Conservation (phyloP, 2,797 vertebrate genomes). For the Sebastes iracundus region DNA sequence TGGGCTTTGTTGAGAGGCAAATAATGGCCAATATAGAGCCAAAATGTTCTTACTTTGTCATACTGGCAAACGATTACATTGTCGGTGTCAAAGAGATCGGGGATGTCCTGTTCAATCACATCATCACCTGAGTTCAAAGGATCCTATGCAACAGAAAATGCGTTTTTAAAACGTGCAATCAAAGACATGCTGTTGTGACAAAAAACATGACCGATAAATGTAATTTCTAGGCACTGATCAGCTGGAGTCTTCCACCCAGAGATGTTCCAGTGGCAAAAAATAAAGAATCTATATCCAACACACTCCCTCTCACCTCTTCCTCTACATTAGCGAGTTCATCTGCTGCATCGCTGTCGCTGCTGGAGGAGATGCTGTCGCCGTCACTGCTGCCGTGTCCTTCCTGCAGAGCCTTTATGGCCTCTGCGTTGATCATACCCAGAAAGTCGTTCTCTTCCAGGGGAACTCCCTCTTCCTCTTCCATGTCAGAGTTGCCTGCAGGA, state of each 20-base stretch:
- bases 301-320: constrained; percentile 70
- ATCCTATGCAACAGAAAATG: constrained; percentile 81
- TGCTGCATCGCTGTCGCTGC: constrained; percentile 79
- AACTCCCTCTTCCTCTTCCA: constrained; percentile 75
- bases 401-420: constrained; percentile 88
- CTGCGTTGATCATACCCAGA: constrained; percentile 85
- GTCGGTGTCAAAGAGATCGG: constrained; percentile 96
- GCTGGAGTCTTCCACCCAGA: not conserved
- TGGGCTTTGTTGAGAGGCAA: not conserved
- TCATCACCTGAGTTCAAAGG: constrained; percentile 98
- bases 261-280: not conserved
- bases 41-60: constrained; percentile 88
- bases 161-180: not conserved
- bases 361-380: constrained; percentile 76
- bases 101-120: constrained; percentile 94
- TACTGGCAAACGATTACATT: constrained; percentile 98
- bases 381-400: constrained; percentile 86
- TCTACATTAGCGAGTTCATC: constrained; percentile 82
- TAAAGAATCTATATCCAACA: not conserved
- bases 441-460: constrained; percentile 88
- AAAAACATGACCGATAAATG: not conserved
- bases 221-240: not conserved
- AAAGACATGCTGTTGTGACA: not conserved
- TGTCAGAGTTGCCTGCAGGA: constrained; percentile 84
- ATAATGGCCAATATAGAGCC: not conserved